These are phyloP conservation scores for Mimas tiliae DNA, from an alignment of 2,888 invertebrate genomes.

Conservation along the genomic window DNA sequence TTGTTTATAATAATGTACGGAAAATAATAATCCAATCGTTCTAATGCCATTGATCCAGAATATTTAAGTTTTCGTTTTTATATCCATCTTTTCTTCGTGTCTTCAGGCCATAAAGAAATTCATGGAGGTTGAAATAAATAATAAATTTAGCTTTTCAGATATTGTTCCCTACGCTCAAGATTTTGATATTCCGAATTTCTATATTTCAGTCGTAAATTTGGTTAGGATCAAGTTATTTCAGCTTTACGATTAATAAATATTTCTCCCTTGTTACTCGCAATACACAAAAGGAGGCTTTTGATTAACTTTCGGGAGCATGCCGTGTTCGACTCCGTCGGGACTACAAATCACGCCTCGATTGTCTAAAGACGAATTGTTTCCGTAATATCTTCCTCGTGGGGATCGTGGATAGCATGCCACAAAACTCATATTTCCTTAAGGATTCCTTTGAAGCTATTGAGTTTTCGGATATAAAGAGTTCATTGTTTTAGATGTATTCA, in stretches of 20 bases:
- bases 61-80: neutral
- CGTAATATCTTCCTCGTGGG: slow-evolving; percentile 27
- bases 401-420: neutral
- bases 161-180: too few species aligned
- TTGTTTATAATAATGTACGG: neutral
- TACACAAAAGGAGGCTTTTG: slow-evolving; percentile 34
- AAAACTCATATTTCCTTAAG: neutral
- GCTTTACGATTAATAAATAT: slow-evolving; percentile 46
- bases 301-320: slow-evolving; percentile 42
- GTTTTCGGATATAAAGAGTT: neutral
- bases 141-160: neutral
- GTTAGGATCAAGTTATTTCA: slow-evolving; percentile 34
- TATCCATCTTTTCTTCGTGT: neutral
- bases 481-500: neutral
- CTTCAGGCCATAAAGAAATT: neutral
- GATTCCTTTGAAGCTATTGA: neutral
- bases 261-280: slow-evolving; percentile 29
- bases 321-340: slow-evolving; percentile 26
- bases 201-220: slow-evolving; percentile 33
- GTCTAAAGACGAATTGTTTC: slow-evolving; percentile 40
- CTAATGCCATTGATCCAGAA: neutral
- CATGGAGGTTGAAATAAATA: neutral
- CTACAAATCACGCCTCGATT: slow-evolving; percentile 40
- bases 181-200: slow-evolving; percentile 19
- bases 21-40: neutral